phyloP scores from a whole-genome alignment of 2,113 vertebrate species.

The Terrapene triunguis region DNA sequence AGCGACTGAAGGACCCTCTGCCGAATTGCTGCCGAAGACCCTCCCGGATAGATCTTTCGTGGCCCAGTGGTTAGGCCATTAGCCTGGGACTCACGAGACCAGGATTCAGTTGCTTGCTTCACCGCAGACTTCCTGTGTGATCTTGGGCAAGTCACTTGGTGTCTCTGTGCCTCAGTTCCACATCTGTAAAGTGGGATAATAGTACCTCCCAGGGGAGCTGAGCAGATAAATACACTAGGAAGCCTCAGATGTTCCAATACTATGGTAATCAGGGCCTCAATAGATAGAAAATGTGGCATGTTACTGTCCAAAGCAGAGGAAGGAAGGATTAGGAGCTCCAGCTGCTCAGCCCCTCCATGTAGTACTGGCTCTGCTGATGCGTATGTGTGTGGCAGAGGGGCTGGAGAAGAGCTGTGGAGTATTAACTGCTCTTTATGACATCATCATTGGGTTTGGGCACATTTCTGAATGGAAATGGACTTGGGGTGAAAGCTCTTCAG shows the following conservation, averaged over 20 bases:
- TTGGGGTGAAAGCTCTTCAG: not conserved
- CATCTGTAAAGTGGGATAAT: not conserved
- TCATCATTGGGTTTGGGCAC: too few relatives aligned
- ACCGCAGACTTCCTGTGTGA: not conserved
- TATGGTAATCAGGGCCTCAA: not conserved
- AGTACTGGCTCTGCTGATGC: not conserved
- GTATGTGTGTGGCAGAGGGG: rapidly evolving
- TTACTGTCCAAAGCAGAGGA: not conserved
- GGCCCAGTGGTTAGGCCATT: not conserved
- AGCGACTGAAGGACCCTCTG: too few relatives aligned
- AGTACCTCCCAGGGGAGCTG: not conserved
- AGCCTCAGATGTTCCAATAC: not conserved
- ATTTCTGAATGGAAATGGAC: not conserved
- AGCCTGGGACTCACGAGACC: not conserved
- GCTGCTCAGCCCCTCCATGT: not conserved
- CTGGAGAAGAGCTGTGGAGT: not conserved
- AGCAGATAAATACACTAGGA: not conserved
- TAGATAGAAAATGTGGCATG: not conserved
- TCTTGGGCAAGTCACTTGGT: not conserved
- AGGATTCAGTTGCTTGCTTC: not conserved
- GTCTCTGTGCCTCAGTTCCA: not conserved
- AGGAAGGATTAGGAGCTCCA: not conserved
- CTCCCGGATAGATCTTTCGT: not conserved
- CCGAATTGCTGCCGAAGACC: too few relatives aligned
- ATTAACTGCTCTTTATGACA: not conserved